Conservation (phyloP, 2,888 invertebrate genomes). For the Sympetrum striolatum region DNA sequence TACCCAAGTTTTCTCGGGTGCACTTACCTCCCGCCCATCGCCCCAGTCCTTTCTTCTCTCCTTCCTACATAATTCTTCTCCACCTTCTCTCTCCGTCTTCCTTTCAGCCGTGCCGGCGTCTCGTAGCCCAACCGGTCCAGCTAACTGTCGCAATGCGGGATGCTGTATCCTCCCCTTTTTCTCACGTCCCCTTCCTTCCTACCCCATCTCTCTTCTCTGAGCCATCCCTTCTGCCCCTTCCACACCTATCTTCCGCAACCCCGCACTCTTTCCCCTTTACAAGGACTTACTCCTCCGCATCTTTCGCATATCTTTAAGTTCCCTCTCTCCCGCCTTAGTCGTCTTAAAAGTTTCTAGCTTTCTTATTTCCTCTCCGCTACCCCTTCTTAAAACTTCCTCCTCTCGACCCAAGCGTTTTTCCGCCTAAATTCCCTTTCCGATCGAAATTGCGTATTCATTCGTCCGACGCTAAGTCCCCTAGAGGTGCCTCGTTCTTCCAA, state of each 20-base stretch:
- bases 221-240: background rate
- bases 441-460: too few species aligned
- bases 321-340: background rate
- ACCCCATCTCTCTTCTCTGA: background rate
- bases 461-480: too few species aligned
- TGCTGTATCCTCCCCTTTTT: constrained; percentile 26
- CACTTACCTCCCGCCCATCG: background rate
- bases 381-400: background rate
- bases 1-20: background rate
- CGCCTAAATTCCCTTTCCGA: too few species aligned
- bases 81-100: background rate
- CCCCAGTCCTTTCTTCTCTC: background rate
- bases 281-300: background rate
- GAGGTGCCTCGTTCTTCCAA: too few species aligned
- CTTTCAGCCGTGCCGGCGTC: background rate
- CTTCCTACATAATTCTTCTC: background rate
- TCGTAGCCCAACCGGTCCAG: constrained; percentile 37
- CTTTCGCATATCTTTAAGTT: background rate
- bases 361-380: background rate
- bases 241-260: background rate
- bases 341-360: background rate
- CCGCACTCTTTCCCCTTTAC: background rate
- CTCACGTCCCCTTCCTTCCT: background rate
- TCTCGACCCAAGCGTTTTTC: background rate
- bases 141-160: constrained; percentile 42